These are phyloP conservation scores for Tadarida brasiliensis DNA, from an alignment of 2,797 vertebrate species.

Conservation along the genomic window DNA sequence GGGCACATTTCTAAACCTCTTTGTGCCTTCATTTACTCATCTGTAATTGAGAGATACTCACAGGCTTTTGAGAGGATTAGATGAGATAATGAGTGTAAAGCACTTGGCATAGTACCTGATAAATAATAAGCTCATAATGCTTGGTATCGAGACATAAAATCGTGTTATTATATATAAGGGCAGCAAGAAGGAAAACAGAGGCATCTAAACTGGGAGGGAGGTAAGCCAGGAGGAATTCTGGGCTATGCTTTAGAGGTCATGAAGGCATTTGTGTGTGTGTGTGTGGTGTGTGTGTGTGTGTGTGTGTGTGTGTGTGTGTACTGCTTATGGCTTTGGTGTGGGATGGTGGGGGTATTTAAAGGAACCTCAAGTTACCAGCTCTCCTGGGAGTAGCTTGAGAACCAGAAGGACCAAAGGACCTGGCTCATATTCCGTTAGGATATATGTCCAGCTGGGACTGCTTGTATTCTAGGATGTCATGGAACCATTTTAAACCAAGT, in stretches of 20 bases:
- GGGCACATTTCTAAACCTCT: background rate
- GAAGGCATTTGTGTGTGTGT: background rate
- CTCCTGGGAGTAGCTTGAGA: background rate
- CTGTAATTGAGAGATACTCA: background rate
- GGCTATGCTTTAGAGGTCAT: background rate
- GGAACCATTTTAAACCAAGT: background rate
- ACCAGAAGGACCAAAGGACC: background rate
- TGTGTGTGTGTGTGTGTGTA: background rate
- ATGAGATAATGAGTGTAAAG: background rate
- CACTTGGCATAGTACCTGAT: background rate
- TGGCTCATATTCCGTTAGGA: background rate
- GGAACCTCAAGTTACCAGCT: background rate
- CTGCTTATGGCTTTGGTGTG: background rate
- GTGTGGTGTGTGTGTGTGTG: background rate
- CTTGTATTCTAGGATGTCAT: background rate
- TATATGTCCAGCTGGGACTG: too few relatives aligned
- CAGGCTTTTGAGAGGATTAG: slow-evolving; percentile 11
- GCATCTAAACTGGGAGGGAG: background rate
- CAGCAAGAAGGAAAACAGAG: background rate
- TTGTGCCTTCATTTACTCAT: slow-evolving; percentile 27
- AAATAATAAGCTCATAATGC: slow-evolving; percentile 6
- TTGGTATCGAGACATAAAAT: background rate
- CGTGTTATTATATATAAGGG: background rate
- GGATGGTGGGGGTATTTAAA: background rate
- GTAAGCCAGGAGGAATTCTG: background rate